These are phyloP conservation scores for Riparia riparia DNA, from an alignment of 2,113 vertebrate species.

Conservation along the genomic window DNA sequence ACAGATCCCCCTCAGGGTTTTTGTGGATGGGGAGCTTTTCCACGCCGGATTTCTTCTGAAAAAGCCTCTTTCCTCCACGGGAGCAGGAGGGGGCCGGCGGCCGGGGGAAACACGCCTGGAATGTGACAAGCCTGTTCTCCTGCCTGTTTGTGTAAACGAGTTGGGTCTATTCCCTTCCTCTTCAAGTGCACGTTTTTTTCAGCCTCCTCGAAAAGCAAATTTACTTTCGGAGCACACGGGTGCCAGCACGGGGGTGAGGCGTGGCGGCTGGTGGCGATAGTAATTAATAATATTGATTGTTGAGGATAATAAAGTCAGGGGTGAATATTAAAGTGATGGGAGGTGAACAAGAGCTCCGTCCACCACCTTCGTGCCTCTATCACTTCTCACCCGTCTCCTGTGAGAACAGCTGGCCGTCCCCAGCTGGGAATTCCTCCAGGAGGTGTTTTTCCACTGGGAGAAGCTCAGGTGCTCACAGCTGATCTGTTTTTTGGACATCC, in stretches of 20 bases:
- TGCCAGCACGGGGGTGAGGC: background rate
- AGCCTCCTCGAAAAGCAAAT: slow-evolving; percentile 72
- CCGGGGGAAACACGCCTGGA: slow-evolving; percentile 56
- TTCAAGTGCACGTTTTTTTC: slow-evolving; percentile 53
- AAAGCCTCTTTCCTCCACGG: background rate
- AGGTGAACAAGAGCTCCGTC: background rate
- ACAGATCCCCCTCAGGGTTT: background rate
- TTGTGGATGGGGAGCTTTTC: background rate
- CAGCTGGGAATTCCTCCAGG: background rate
- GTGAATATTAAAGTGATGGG: background rate
- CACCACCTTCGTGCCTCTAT: rapidly evolving
- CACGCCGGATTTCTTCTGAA: background rate
- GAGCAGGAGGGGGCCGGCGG: background rate
- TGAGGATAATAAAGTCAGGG: background rate
- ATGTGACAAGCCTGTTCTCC: slow-evolving; percentile 68
- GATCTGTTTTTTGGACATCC: background rate
- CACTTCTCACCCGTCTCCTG: background rate
- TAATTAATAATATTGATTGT: background rate
- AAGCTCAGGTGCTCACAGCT: background rate
- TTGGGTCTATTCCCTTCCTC: slow-evolving; percentile 61
- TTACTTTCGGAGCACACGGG: slow-evolving; percentile 32
- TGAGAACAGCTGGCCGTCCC: background rate
- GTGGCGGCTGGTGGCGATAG: background rate
- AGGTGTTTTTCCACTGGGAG: background rate
- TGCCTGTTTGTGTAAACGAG: slow-evolving; percentile 66